Evolutionary conservation across 2,888 invertebrate genomes (phyloP), one percentile per base, ranked within the genome.

Genomic region (Polietes domitor): DNA sequence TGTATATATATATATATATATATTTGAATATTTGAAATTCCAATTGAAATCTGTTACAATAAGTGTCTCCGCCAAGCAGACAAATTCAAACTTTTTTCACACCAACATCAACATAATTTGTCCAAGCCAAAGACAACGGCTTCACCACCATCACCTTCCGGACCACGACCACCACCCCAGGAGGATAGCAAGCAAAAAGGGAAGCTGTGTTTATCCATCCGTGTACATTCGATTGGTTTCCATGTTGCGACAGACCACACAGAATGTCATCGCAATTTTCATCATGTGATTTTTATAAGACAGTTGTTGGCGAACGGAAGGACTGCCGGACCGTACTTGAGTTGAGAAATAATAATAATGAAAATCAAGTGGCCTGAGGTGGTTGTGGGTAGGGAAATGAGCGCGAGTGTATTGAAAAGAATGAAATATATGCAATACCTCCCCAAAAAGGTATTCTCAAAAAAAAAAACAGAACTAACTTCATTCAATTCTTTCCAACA

Each of bases 21-120:
- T n/a, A n/a, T n/a, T n/a, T 24, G 15, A 19, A 73, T 76, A 83
- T 73, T 24, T 68, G 53, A 86, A 90, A 90, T 89, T 88, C 89
- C 90, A 89, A 91, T 90, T 90, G 91, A 90, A 90, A 89, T 88
- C 87, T 87, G 88, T 87, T 88, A 89, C 89, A 90, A 88, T 89
- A 89, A 88, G 85, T 88, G 87, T 86, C 87, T 84, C 86, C 86
- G 87, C 79, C 86, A 87, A 85, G n/a, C 81, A 83, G 83, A 82
- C 81, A 79, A 80, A 74, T 78, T 78, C 77, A 78, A 86, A 82
- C 82, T 77, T 79, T 21, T 77, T 82, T 82, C 85, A 82, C 85
- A 85, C 86, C 77, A n/a, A n/a, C n/a, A 74, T 74, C 78, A 75
- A 63, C 68, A 58, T 80, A 86, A 85, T 82, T 85, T 82, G 77